phyloP scores from a whole-genome alignment of 2,797 vertebrate genomes.

The Lycodopsis pacificus region DNA sequence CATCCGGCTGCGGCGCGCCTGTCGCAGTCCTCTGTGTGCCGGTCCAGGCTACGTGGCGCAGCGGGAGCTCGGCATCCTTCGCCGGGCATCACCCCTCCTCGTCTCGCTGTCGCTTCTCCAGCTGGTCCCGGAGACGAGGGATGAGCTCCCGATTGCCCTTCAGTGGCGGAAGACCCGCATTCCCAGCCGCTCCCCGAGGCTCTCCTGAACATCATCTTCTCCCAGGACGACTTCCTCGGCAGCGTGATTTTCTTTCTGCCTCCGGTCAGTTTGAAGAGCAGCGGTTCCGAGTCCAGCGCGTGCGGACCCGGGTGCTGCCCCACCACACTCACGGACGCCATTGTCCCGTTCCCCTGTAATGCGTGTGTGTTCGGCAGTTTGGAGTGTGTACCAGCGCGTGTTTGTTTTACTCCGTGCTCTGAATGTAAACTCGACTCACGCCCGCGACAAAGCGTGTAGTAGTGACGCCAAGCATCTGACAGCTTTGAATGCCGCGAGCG shows the following conservation, averaged over 20 bases:
- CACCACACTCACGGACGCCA: conserved; percentile 83
- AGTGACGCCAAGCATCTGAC: conserved; percentile 64
- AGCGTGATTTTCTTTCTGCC: conserved; percentile 74
- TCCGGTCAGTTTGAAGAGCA: conserved; percentile 75
- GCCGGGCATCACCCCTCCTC: conserved; percentile 21
- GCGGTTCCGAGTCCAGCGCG: conserved; percentile 82
- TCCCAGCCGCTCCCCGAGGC: conserved; percentile 34
- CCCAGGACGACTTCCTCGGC: conserved; percentile 67
- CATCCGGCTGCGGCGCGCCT: conserved; percentile 4
- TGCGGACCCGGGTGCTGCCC: conserved; percentile 83
- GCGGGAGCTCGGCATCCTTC: conserved; percentile 55
- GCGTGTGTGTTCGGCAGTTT: conserved; percentile 20
- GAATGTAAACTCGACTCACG: conserved; percentile 77
- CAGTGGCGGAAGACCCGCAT: conserved; percentile 18
- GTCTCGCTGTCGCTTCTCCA: conserved; percentile 2
- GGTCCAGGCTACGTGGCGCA: conserved; percentile 74
- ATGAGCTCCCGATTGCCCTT: background rate
- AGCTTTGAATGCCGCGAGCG: conserved; percentile 63
- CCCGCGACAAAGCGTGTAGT: conserved; percentile 65
- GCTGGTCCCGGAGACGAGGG: conserved; percentile 19
- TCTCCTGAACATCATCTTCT: conserved; percentile 70
- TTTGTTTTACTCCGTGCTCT: conserved; percentile 49
- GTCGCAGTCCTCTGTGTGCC: conserved; percentile 36
- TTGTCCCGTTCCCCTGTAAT: conserved; percentile 40
- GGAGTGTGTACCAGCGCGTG: conserved; percentile 45